Conservation (phyloP, 2,113 vertebrate species). For the Sylvia atricapilla region DNA sequence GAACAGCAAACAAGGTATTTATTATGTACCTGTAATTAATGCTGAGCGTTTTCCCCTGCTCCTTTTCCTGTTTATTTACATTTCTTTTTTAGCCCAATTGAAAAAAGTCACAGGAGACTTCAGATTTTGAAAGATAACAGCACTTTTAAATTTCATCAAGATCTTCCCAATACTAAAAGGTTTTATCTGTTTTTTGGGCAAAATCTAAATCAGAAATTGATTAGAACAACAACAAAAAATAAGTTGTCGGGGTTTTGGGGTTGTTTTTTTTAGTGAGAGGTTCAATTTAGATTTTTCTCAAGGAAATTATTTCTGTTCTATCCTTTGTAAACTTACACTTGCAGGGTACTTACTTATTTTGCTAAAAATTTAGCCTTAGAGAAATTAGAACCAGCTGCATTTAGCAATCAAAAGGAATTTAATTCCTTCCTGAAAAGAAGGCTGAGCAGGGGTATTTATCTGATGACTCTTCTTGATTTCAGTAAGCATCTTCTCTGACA, state of each 20-base stretch:
- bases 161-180: background rate
- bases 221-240: background rate
- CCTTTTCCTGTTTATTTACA: background rate
- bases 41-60: background rate
- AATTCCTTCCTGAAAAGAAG: conserved; percentile 29
- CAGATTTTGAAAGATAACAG: background rate
- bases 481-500: background rate
- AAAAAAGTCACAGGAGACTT: background rate
- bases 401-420: conserved; percentile 14
- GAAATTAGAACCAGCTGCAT: conserved; percentile 37
- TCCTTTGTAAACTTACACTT: background rate
- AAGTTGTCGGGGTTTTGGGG: background rate
- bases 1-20: background rate
- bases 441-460: conserved; percentile 16
- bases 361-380: conserved; percentile 16
- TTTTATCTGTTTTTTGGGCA: background rate
- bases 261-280: background rate
- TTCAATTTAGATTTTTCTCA: background rate
- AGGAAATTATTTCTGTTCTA: conserved; percentile 36
- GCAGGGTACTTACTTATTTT: conserved; percentile 14
- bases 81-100: background rate
- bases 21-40: conserved; percentile 38
- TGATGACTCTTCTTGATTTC: background rate
- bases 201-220: background rate
- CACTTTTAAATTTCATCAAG: background rate